Percentiles rank a stretch among this genome's conserved stretches.
phyloP scores from a whole-genome alignment of 2,797 vertebrate species.

The Somateria mollissima region DNA sequence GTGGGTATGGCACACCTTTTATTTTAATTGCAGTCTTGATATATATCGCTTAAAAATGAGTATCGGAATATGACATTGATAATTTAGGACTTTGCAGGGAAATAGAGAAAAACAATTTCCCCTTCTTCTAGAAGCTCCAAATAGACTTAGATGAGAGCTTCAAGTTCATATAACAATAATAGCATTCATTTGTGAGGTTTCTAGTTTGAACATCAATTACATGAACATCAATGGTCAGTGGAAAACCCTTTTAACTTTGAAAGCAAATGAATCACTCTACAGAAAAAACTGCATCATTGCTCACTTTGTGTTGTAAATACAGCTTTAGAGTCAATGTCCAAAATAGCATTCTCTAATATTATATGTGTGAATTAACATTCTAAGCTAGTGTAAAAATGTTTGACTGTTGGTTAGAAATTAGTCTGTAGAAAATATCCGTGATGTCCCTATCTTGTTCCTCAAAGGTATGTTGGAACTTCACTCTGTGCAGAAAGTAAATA shows the following conservation, averaged over 20 bases:
- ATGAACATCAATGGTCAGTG: background rate
- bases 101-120: background rate
- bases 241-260: background rate
- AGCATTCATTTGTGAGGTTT: background rate
- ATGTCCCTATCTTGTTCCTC: background rate
- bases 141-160: background rate
- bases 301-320: background rate
- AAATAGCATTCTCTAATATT: background rate
- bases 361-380: background rate
- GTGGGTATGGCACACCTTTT: background rate
- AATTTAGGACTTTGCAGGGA: background rate
- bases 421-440: background rate
- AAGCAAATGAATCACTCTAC: background rate
- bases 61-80: background rate
- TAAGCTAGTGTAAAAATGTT: background rate
- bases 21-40: background rate
- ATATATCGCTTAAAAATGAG: background rate
- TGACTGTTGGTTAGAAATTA: background rate
- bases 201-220: background rate
- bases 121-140: background rate
- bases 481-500: background rate
- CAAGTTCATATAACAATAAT: background rate
- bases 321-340: background rate
- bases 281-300: background rate
- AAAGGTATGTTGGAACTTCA: background rate